These are phyloP conservation scores for Lamproptera curius DNA, from an alignment of 2,888 invertebrate species.

Conservation along the genomic window DNA sequence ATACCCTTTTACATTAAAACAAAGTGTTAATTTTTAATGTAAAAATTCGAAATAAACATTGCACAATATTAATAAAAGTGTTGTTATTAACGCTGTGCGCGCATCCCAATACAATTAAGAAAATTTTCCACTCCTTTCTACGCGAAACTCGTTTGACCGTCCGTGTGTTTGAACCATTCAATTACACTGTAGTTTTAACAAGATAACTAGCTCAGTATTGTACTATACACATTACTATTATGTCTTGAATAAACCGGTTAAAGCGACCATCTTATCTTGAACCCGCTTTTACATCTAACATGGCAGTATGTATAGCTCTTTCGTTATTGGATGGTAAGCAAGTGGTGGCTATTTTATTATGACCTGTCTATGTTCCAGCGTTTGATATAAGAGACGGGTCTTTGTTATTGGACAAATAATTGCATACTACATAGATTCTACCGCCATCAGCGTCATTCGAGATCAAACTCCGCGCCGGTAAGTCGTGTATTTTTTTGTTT, in stretches of 20 bases:
- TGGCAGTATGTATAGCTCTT: too few relatives aligned
- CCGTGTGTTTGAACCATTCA: slow-evolving; percentile 3
- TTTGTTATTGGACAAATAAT: too few relatives aligned
- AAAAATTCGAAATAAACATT: too few relatives aligned
- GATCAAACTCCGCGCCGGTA: slow-evolving; percentile 34
- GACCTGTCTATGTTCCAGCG: too few relatives aligned
- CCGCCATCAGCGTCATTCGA: slow-evolving; percentile 30
- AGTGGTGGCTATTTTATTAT: too few relatives aligned
- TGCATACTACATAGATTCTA: background rate
- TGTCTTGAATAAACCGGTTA: slow-evolving; percentile 11
- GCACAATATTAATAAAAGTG: slow-evolving; percentile 10
- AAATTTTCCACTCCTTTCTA: slow-evolving; percentile 13
- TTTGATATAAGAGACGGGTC: too few relatives aligned
- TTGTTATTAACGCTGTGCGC: background rate
- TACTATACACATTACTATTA: slow-evolving; percentile 3
- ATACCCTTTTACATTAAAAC: too few relatives aligned
- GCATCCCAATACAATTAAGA: background rate
- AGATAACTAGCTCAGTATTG: slow-evolving; percentile 10
- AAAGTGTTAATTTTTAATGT: too few relatives aligned
- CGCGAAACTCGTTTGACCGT: slow-evolving; percentile 12
- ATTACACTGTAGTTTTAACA: background rate
- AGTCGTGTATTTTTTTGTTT: slow-evolving; percentile 37
- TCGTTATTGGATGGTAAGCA: background rate
- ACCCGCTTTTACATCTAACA: too few relatives aligned
- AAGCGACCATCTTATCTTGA: slow-evolving; percentile 2